phyloP scores from a whole-genome alignment of 1,140 invertebrate genomes.

The Caenorhabditis briggsae region DNA sequence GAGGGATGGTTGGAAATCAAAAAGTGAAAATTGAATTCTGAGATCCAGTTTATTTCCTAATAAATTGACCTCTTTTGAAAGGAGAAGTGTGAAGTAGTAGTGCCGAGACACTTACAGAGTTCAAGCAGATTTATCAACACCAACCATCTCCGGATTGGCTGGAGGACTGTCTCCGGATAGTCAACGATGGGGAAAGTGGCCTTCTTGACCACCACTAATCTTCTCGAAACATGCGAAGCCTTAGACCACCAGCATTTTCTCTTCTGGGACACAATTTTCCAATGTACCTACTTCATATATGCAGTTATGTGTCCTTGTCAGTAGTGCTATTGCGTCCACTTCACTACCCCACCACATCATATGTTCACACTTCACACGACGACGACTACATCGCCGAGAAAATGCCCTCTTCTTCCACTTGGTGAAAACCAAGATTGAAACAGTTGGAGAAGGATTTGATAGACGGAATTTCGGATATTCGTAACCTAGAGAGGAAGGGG shows the following conservation, averaged over 20 bases:
- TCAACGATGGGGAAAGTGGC: not conserved
- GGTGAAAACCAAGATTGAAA: conserved; percentile 50
- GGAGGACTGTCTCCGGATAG: conserved; percentile 10
- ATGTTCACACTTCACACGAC: conserved; percentile 55
- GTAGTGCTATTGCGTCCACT: conserved; percentile 54
- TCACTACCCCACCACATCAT: conserved; percentile 36
- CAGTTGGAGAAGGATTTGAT: conserved; percentile 33
- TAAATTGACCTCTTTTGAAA: conserved; percentile 7
- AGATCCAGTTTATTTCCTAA: not conserved
- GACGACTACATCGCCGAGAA: not conserved
- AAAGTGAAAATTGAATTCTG: not conserved
- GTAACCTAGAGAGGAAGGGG: not conserved
- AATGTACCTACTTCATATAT: conserved; percentile 50
- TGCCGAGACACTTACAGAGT: conserved; percentile 28
- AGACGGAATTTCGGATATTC: conserved; percentile 14
- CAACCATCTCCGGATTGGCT: conserved; percentile 46
- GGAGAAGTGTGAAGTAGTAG: conserved; percentile 37
- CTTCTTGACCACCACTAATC: conserved; percentile 52
- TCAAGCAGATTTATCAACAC: conserved; percentile 45
- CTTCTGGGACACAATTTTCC: conserved; percentile 46
- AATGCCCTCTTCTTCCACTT: conserved; percentile 29
- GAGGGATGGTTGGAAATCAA: not conserved
- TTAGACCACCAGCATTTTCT: not conserved
- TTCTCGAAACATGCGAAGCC: conserved; percentile 28
- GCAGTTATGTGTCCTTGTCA: conserved; percentile 56